phyloP scores from a whole-genome alignment of 1,140 invertebrate species.

The Lethrus apterus region DNA sequence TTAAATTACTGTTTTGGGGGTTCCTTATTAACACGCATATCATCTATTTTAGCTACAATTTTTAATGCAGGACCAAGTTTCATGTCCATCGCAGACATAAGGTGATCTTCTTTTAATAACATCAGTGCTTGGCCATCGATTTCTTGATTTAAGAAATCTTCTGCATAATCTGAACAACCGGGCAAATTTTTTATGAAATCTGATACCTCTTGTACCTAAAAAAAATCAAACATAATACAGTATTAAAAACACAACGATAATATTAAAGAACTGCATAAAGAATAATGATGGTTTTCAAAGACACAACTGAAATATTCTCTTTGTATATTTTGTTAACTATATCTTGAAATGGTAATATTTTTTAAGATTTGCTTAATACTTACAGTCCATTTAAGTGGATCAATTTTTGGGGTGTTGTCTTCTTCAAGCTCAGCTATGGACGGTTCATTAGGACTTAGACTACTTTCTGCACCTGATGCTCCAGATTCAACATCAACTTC shows the following conservation, averaged over 20 bases:
- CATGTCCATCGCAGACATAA: slow-evolving; percentile 91
- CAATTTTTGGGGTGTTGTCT: slow-evolving; percentile 48
- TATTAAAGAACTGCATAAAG: no score
- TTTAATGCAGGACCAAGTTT: slow-evolving; percentile 92
- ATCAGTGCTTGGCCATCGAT: slow-evolving; percentile 93
- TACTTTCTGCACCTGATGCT: slow-evolving; percentile 41
- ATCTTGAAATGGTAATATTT: background rate
- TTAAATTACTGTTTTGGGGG: slow-evolving; percentile 31
- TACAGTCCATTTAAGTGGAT: slow-evolving; percentile 71
- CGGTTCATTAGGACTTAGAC: slow-evolving; percentile 35
- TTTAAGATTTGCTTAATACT: slow-evolving; percentile 26
- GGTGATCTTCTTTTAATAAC: slow-evolving; percentile 89
- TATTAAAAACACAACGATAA: background rate
- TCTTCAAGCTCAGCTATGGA: slow-evolving; percentile 38
- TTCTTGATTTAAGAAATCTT: slow-evolving; percentile 91
- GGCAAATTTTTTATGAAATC: slow-evolving; percentile 82
- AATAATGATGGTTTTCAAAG: background rate
- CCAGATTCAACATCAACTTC: slow-evolving; percentile 47
- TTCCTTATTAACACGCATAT: slow-evolving; percentile 57
- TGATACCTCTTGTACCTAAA: slow-evolving; percentile 63
- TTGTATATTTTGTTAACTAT: background rate
- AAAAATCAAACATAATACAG: slow-evolving; percentile 16
- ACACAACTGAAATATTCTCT: background rate
- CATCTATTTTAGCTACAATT: slow-evolving; percentile 81
- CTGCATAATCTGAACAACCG: slow-evolving; percentile 87